Conservation (phyloP, 2,888 invertebrate genomes). For the Drosophila seclusa region DNA sequence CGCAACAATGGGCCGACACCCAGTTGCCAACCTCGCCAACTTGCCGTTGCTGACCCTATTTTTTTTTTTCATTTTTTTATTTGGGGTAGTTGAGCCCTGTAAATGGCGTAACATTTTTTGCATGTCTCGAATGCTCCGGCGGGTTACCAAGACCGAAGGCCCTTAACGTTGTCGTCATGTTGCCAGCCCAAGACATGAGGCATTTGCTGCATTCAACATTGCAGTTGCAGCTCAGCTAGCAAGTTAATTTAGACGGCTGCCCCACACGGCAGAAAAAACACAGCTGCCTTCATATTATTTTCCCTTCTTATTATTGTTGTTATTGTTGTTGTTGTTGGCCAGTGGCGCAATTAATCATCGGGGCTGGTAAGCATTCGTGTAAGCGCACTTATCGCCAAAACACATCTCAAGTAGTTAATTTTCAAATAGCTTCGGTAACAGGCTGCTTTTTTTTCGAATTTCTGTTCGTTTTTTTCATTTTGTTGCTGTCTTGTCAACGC, state of each 20-base stretch:
- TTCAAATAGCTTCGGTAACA: constrained; percentile 73
- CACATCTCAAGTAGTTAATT: constrained; percentile 78
- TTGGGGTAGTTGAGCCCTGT: constrained; percentile 68
- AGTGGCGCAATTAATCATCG: constrained; percentile 71
- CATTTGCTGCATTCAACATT: constrained; percentile 65
- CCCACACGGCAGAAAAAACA: constrained; percentile 51
- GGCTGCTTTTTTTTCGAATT: constrained; percentile 49
- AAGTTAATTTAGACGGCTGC: constrained; percentile 80
- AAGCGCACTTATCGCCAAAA: constrained; percentile 76
- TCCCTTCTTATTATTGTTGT: constrained; percentile 18
- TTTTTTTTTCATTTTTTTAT: constrained; percentile 34
- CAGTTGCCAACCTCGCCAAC: constrained; percentile 28
- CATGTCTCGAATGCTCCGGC: constrained; percentile 59
- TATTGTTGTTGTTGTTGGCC: constrained; percentile 25
- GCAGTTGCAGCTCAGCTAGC: constrained; percentile 67
- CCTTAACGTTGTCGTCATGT: constrained; percentile 76
- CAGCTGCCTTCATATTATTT: constrained; percentile 74
- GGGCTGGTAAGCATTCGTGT: constrained; percentile 78
- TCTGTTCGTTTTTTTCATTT: constrained; percentile 20
- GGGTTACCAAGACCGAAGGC: constrained; percentile 31
- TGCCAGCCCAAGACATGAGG: constrained; percentile 64
- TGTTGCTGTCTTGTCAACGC: constrained; percentile 57
- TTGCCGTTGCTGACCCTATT: constrained; percentile 27
- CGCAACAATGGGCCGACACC: constrained; percentile 67
- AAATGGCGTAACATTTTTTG: constrained; percentile 80